These are phyloP conservation scores for Macquaria australasica DNA, from an alignment of 2,113 vertebrate genomes.

Conservation along the genomic window DNA sequence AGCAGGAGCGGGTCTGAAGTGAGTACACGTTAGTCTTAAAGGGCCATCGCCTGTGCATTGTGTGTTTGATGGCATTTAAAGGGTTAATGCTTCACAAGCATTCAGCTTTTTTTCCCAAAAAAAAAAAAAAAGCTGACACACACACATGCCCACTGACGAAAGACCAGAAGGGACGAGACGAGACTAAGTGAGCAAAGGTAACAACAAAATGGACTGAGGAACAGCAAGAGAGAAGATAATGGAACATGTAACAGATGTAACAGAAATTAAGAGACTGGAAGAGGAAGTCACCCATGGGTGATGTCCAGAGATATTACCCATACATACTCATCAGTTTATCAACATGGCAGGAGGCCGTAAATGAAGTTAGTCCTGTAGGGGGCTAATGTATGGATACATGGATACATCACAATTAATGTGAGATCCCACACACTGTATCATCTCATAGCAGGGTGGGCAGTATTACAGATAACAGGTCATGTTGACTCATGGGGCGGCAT, in stretches of 20 bases:
- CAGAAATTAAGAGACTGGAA: slow-evolving; percentile 34
- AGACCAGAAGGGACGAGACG: neutral
- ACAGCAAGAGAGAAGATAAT: slow-evolving; percentile 54
- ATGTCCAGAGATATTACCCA: neutral
- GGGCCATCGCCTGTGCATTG: slow-evolving; percentile 83
- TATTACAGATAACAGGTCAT: slow-evolving; percentile 41
- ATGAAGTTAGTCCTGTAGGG: slow-evolving; percentile 19
- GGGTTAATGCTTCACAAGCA: slow-evolving; percentile 79
- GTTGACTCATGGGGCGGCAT: slow-evolving; percentile 41
- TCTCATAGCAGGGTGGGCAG: slow-evolving; percentile 19
- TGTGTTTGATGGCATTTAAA: slow-evolving; percentile 81
- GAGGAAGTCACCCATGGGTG: slow-evolving; percentile 13
- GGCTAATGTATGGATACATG: slow-evolving; percentile 12
- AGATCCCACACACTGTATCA: slow-evolving; percentile 37
- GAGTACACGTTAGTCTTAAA: slow-evolving; percentile 80
- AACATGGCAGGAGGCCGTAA: slow-evolving; percentile 36
- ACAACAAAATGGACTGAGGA: neutral
- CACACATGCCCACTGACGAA: slow-evolving; percentile 5
- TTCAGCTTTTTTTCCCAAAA: slow-evolving; percentile 43
- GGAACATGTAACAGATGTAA: neutral
- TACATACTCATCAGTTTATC: slow-evolving; percentile 21
- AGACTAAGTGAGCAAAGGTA: slow-evolving; percentile 17
- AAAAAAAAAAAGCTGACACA: slow-evolving; percentile 44
- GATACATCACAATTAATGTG: slow-evolving; percentile 10
- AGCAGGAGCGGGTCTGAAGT: slow-evolving; percentile 55